Percentiles rank a stretch among this genome's conserved stretches.
Conservation (phyloP, 2,888 invertebrate species). For the Tetanocera ferruginea region DNA sequence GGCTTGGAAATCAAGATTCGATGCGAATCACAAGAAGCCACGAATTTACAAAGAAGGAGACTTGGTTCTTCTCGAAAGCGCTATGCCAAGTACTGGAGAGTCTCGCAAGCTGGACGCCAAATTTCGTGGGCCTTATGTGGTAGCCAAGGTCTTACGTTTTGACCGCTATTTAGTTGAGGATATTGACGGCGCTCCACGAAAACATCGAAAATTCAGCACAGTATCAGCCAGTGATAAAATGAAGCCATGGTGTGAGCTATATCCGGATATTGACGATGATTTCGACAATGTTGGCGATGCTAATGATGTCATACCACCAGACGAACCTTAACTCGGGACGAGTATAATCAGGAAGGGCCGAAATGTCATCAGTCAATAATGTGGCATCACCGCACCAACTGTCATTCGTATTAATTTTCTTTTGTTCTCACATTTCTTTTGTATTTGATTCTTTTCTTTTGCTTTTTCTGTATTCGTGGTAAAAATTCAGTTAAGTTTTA, state of each 20-base stretch:
- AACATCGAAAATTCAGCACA: conserved; percentile 14
- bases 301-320: background rate
- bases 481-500: too few species aligned
- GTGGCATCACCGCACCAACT: too few species aligned
- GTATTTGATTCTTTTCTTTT: too few species aligned
- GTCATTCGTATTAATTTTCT: too few species aligned
- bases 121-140: conserved; percentile 32
- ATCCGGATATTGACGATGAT: conserved; percentile 35
- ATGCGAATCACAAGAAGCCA: conserved; percentile 31
- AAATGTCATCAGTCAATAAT: conserved; percentile 42
- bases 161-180: conserved; percentile 26
- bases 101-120: conserved; percentile 29
- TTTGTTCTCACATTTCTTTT: too few species aligned
- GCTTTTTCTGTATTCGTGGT: too few species aligned
- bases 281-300: conserved; percentile 24
- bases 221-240: conserved; percentile 41
- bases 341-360: conserved; percentile 40
- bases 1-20: too few species aligned
- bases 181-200: conserved; percentile 34
- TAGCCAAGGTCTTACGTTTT: conserved; percentile 38
- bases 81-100: conserved; percentile 37
- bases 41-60: conserved; percentile 33
- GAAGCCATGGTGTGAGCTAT: conserved; percentile 41
- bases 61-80: conserved; percentile 32
- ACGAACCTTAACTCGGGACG: too few species aligned